These are phyloP conservation scores for Marronus borbonicus DNA, from an alignment of 2,888 invertebrate genomes.

Conservation along the genomic window DNA sequence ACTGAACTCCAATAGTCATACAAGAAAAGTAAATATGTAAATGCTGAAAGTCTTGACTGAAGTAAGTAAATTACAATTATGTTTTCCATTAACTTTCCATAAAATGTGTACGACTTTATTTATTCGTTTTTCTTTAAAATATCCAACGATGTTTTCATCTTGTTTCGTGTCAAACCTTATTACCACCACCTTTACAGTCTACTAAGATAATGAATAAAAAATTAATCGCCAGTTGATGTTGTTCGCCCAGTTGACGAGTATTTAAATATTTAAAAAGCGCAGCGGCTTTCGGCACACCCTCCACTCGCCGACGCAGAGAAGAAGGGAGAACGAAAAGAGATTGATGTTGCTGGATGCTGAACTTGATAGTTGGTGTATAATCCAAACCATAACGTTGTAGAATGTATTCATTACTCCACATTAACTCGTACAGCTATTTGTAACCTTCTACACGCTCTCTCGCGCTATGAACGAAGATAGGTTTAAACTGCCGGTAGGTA, in stretches of 20 bases:
- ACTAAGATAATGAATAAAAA: constrained; percentile 17
- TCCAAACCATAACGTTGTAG: constrained; percentile 71
- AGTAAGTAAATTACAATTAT: no score
- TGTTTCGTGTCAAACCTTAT: neutral
- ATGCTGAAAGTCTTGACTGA: no score
- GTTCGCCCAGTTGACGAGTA: constrained; percentile 38
- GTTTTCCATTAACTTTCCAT: no score
- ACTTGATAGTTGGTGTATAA: constrained; percentile 71
- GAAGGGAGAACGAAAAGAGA: constrained; percentile 62
- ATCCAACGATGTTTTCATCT: neutral
- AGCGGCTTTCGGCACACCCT: constrained; percentile 36
- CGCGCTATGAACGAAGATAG: constrained; percentile 50
- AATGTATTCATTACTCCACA: constrained; percentile 71
- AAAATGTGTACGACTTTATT: no score
- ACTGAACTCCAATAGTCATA: no score
- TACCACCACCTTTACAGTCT: neutral
- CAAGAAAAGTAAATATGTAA: no score
- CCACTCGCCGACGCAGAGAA: constrained; percentile 47
- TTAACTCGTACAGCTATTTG: constrained; percentile 69
- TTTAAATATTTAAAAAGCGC: constrained; percentile 48
- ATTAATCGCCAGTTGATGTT: constrained; percentile 5
- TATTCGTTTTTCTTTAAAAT: no score
- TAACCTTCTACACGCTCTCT: constrained; percentile 59
- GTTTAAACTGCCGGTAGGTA: constrained; percentile 3
- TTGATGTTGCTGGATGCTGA: constrained; percentile 69